Percentiles rank a stretch among this genome's conserved stretches.
phyloP scores from a whole-genome alignment of 2,797 vertebrate species.

The Diglossa cyanea region DNA sequence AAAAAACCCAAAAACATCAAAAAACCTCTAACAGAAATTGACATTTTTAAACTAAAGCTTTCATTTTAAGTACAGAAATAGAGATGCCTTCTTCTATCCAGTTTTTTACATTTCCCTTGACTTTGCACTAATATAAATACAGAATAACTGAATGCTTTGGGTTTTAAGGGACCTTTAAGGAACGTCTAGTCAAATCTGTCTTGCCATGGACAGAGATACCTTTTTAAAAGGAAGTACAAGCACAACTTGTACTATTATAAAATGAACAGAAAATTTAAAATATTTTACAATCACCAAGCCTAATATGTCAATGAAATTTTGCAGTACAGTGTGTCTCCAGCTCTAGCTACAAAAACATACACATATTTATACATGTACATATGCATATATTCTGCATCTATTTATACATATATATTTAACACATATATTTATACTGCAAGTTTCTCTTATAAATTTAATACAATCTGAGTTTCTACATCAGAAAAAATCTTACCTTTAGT shows the following conservation, averaged over 20 bases:
- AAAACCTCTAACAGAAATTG: neutral
- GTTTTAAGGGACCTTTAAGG: neutral
- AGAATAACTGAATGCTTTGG: neutral
- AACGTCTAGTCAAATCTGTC: rapidly evolving
- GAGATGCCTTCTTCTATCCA: neutral
- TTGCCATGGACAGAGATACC: neutral
- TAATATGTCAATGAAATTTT: neutral
- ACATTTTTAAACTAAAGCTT: neutral
- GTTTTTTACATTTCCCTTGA: neutral
- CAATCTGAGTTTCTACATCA: neutral
- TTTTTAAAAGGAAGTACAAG: neutral
- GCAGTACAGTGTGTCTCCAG: rapidly evolving
- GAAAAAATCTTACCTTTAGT: neutral
- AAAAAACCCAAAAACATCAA: rapidly evolving
- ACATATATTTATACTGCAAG: neutral
- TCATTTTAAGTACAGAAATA: neutral
- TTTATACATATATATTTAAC: neutral
- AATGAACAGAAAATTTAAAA: neutral
- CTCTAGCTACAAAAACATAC: neutral
- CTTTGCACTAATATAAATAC: neutral
- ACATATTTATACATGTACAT: neutral
- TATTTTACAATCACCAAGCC: neutral
- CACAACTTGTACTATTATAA: neutral
- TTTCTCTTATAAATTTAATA: neutral
- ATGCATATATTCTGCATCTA: neutral